A percentile compares a stretch with the other conserved stretches of the same genome.
Evolutionary conservation across 1,140 invertebrate species (phyloP).

Genomic region (Apis florea): DNA sequence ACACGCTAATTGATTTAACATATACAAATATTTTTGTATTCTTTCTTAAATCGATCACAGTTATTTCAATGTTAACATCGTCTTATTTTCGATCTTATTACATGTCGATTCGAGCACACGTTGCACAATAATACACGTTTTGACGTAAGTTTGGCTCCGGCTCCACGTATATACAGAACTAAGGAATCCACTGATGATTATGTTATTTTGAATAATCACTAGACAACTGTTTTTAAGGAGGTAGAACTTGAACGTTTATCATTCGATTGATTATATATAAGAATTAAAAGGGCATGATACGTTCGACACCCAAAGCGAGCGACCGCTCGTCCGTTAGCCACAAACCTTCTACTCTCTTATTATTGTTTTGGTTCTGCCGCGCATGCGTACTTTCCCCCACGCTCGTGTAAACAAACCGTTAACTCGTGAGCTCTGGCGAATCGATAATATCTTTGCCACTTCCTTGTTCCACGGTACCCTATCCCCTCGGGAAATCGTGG

Average conservation of each 20-base stretch:
- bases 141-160: constrained; percentile 28
- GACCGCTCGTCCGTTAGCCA: constrained; percentile 67
- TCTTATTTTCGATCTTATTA: constrained; percentile 2
- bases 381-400: constrained; percentile 72
- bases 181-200: neutral
- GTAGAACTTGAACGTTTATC: neutral
- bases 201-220: neutral
- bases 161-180: neutral
- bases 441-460: constrained; percentile 74
- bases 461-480: constrained; percentile 48
- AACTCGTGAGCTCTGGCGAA: constrained; percentile 76
- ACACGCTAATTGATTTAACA: constrained; percentile 29
- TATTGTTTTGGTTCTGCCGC: constrained; percentile 78
- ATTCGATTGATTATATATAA: neutral
- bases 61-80: neutral
- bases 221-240: neutral
- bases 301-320: constrained; percentile 41
- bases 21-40: neutral
- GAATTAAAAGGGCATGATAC: neutral
- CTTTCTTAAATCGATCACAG: neutral
- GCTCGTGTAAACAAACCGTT: constrained; percentile 80
- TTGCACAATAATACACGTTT: constrained; percentile 46
- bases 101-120: neutral
- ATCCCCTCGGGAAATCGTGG: neutral
- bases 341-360: constrained; percentile 79